Percentiles rank a stretch among this genome's conserved stretches.
Conservation (phyloP, 2,888 invertebrate genomes). For the Torymus texanus region DNA sequence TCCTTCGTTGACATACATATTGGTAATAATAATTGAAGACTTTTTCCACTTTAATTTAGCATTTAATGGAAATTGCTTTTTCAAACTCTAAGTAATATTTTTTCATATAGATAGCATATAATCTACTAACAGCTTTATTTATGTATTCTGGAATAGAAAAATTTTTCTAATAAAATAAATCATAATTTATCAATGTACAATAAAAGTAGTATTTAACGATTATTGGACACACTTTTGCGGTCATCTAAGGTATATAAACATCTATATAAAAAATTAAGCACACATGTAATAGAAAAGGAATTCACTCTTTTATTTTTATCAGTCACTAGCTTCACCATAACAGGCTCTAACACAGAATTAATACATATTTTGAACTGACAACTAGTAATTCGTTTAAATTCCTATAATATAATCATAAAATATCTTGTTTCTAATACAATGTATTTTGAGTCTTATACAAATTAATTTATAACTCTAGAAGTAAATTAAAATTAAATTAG, state of each 20-base stretch:
- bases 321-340: neutral
- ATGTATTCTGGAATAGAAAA: neutral
- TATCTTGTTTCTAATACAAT: too few species aligned
- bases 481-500: too few species aligned
- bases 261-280: neutral
- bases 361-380: neutral
- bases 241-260: neutral
- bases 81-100: neutral
- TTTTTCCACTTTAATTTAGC: too few species aligned
- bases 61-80: neutral
- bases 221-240: conserved; percentile 16
- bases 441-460: too few species aligned
- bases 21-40: too few species aligned
- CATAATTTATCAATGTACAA: conserved; percentile 24
- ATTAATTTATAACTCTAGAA: too few species aligned
- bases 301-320: neutral
- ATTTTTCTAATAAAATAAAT: conserved; percentile 22
- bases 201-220: conserved; percentile 21
- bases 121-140: neutral
- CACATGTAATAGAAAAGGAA: conserved; percentile 16
- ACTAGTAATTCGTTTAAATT: conserved; percentile 2
- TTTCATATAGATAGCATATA: too few species aligned
- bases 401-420: too few species aligned
- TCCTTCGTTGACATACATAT: too few species aligned
- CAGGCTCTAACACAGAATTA: neutral